Base-by-base conservation (phyloP, 30 jellyfish, hydroid and myxozoan species). In the Aurelia sp. region DNA sequence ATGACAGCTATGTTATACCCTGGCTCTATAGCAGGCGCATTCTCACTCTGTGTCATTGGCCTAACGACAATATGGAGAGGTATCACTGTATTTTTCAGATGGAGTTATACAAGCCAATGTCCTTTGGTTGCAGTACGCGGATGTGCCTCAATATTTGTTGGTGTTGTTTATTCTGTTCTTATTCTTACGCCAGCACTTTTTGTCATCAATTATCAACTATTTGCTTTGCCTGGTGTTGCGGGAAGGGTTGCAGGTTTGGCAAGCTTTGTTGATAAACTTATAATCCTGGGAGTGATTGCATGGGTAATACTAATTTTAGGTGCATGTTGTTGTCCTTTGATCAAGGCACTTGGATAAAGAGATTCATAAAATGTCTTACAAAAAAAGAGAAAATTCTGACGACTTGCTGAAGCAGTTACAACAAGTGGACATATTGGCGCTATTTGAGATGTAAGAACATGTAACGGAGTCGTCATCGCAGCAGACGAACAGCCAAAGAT, bases 61-160 rank as follows among this genome's bases (percentile, higher is more conserved):
- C 24, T 84, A 8, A 71, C 93, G 47, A 72, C 87, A n/a, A 67
- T 67, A 17, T 84, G 93, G 93, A 63, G 82, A 21, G 93, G 93
- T 15, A 22, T 72, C 18, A 74, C 74, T 15, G 81, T 84, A 16
- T 84, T 84, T 35, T 84, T 84, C 38, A 78, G 80, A 11, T 84
- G 93, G 93, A 84, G 93, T 65, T 84, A 84, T 63, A 84, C 93
- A 58, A 84, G 74, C 17, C 88, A 84, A 55, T 84, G 93, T 40
- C 67, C 93, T 9, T 18, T 63, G 27, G 93, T 72, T 7, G 41
- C 93, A 9, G 50, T 84, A 6, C 88, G 93, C 21, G 93, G 81
- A 40, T 84, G 87, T 72, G 85, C 84, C 60, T 84, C 93, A 44
- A 74, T 84, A 72, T 84, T 72, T 20, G 87, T 74, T 17, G 93